Evolutionary conservation across 2,113 vertebrate species (phyloP).

Genomic region (Dendrocopos noguchii): DNA sequence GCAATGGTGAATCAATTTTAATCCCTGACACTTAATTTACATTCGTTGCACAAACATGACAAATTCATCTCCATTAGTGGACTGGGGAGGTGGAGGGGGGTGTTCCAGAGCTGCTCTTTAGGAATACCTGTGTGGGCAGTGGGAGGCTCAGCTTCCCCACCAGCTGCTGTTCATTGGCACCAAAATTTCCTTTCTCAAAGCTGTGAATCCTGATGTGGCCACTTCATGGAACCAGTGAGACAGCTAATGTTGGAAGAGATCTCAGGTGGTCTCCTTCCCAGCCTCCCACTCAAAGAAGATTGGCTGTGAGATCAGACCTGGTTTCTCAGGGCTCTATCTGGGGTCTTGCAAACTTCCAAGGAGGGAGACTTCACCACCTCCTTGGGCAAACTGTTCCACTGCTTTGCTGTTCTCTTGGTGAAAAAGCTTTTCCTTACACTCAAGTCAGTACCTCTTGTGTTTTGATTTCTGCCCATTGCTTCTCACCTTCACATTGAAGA

Average conservation of each 20-base stretch:
- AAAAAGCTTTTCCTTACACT: background rate
- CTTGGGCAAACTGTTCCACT: background rate
- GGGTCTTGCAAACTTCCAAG: background rate
- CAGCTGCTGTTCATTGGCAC: background rate
- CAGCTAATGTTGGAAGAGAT: background rate
- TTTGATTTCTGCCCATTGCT: background rate
- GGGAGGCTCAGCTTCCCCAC: background rate
- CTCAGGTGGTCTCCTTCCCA: background rate
- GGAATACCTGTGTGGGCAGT: background rate
- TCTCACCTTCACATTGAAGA: background rate
- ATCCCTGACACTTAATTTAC: background rate
- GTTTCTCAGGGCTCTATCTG: background rate
- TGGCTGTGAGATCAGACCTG: background rate
- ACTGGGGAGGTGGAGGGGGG: background rate
- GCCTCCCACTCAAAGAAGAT: background rate
- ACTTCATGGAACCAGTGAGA: background rate
- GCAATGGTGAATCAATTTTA: conserved; percentile 6
- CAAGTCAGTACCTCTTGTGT: background rate
- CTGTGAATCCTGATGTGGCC: background rate
- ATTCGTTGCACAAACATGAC: background rate
- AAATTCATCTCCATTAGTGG: conserved; percentile 3
- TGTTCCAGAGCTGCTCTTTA: background rate
- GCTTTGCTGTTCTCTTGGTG: background rate
- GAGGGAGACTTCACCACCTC: background rate
- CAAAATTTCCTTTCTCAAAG: background rate